These are phyloP conservation scores for Aspidiotus rigidus DNA, from an alignment of 2,888 invertebrate species.

Conservation along the genomic window DNA sequence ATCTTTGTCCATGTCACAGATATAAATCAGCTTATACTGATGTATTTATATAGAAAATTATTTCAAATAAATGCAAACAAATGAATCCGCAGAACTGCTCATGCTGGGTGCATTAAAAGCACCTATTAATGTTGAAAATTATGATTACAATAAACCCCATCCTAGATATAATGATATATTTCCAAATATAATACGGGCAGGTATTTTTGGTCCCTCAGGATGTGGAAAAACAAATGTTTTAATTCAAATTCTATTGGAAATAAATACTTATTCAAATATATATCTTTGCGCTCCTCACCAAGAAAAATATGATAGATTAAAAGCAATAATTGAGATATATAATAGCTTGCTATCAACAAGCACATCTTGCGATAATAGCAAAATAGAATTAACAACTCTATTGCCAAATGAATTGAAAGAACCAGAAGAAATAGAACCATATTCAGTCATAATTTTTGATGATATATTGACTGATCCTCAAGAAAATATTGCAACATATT, in stretches of 20 bases:
- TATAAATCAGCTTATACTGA: slow-evolving; percentile 3
- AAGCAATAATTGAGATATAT: not conserved
- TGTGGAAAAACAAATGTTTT: slow-evolving; percentile 13
- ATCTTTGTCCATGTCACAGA: not conserved
- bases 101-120: no score
- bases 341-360: not conserved
- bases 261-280: slow-evolving; percentile 1
- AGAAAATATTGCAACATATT: slow-evolving; percentile 5
- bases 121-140: slow-evolving; percentile 8
- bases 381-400: not conserved
- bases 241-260: not conserved
- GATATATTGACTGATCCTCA: slow-evolving; percentile 11
- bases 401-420: not conserved
- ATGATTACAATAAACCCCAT: slow-evolving; percentile 10
- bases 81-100: no score
- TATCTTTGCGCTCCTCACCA: not conserved
- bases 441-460: slow-evolving; percentile 8
- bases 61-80: not conserved
- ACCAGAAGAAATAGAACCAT: slow-evolving; percentile 1
- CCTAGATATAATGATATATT: slow-evolving; percentile 12
- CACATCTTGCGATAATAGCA: no score
- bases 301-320: not conserved
- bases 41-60: slow-evolving; percentile 1
- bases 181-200: slow-evolving; percentile 2
- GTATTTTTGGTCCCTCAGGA: slow-evolving; percentile 10